A percentile compares a stretch with the other conserved stretches of the same genome.
Conservation (phyloP, 2,113 vertebrate species). For the Triplophysa rosa region DNA sequence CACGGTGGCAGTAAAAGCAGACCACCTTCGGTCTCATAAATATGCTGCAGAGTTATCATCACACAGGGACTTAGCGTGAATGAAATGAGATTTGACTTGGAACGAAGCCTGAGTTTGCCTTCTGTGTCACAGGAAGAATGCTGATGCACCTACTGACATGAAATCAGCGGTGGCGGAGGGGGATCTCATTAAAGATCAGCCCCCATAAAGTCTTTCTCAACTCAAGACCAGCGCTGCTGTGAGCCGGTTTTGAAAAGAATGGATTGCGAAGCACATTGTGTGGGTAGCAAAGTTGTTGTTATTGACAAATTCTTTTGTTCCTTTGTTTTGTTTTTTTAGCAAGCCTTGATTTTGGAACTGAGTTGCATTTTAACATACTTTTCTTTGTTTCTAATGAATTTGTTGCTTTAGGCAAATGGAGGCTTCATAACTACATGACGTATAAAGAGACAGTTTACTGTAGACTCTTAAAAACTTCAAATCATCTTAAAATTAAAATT, state of each 20-base stretch:
- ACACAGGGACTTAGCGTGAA: conserved; percentile 36
- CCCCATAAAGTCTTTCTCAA: conserved; percentile 20
- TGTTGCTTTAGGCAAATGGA: too few species aligned
- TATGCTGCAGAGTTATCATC: conserved; percentile 70
- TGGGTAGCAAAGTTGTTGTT: not conserved
- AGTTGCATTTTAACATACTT: not conserved
- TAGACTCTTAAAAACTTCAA: too few species aligned
- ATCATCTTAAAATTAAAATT: too few species aligned
- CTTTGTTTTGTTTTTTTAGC: not conserved
- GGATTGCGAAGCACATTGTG: not conserved
- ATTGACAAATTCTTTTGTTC: not conserved
- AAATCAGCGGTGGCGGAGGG: not conserved
- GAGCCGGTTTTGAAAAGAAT: conserved; percentile 10
- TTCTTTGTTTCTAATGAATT: too few species aligned
- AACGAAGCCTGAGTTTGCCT: not conserved
- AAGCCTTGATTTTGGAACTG: not conserved
- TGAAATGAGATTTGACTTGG: conserved; percentile 45
- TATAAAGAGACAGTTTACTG: too few species aligned
- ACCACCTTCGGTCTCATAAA: conserved; percentile 67
- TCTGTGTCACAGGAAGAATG: conserved; percentile 3
- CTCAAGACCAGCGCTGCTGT: conserved; percentile 1
- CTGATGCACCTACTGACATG: conserved; percentile 20
- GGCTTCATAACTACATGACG: too few species aligned
- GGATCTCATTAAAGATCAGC: conserved; percentile 29
- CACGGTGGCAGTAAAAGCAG: conserved; percentile 62